Evolutionary conservation across 1,140 invertebrate species (phyloP), one percentile per base, ranked within the genome.

Genomic region (Zophobas morio): DNA sequence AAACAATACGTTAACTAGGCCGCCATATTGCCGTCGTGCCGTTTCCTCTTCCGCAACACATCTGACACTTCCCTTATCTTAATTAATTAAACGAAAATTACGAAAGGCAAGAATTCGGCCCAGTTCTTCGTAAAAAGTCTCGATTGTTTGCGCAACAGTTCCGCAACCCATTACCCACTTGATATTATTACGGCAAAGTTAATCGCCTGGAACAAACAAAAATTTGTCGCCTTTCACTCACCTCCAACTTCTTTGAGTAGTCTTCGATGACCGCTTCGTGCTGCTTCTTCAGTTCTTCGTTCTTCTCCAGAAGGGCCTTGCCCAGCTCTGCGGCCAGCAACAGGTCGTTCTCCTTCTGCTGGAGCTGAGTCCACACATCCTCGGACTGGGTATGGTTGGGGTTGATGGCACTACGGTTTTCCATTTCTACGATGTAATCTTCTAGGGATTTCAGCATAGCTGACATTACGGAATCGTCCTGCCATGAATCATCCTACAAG

Each of bases 281-380:
- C 83, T 96, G 94, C 78, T 93, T 91, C 78, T 93, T 95, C 66
- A 99, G 88, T 84, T 98, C 95, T 84, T 98, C 94, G 85, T 98
- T 99, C 84, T 96, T 96, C 82, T 98, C 96, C 70, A 99, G 88
- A 56, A 99, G 87, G 0, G 96, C 97, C 86, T 98, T 98, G 33
- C 97, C 97, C 40, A 99, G 88, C 86, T 99, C 96, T 0, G 97
- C 97, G 0, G 97, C 97, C 63, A 99, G 88, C 34, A 97, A 91
- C 6, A 99, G 90, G 85, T 99, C 97, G 77, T 94, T 93, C 83
- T 98, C 97, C 85, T 98, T 97, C 87, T 97, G 95, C 80, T 94
- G 95, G 33, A 99, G 87, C 84, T 96, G 92, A 20, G 92, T 91
- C 89, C 92, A 93, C 0, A 97, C 89, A 85, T 96, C 95, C 57